A percentile compares a stretch with the other conserved stretches of the same genome.
These are phyloP conservation scores for Oligia fasciuncula DNA, from an alignment of 2,888 invertebrate genomes.

Conservation along the genomic window DNA sequence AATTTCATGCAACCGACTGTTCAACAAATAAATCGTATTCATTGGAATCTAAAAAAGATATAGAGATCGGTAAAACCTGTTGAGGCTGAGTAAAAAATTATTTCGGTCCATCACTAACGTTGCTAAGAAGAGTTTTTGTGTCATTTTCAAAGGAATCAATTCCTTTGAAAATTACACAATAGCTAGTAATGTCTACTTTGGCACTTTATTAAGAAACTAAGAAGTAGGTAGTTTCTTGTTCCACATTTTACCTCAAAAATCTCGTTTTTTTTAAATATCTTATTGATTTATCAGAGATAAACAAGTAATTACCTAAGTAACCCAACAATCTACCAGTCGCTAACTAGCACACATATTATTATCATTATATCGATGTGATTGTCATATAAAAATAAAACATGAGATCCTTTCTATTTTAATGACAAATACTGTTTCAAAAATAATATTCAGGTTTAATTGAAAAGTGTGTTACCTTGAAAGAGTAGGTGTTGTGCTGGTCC, in stretches of 20 bases:
- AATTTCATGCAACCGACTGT: background rate
- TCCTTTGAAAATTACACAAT: slow-evolving; percentile 10
- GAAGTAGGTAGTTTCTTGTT: background rate
- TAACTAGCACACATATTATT: background rate
- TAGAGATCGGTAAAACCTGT: background rate
- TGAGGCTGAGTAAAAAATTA: slow-evolving; percentile 2
- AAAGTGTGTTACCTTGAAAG: slow-evolving; percentile 92
- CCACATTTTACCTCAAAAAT: background rate
- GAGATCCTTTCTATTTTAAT: background rate
- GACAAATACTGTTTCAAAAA: background rate
- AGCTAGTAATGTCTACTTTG: slow-evolving; percentile 5
- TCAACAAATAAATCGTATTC: background rate
- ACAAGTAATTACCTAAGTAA: background rate
- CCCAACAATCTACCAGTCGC: background rate
- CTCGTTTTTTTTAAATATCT: background rate
- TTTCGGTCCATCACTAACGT: slow-evolving; percentile 33
- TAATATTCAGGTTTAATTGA: background rate
- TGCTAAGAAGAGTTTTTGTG: background rate
- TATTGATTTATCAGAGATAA: slow-evolving; percentile 1
- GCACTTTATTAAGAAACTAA: slow-evolving; percentile 3
- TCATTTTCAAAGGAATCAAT: background rate
- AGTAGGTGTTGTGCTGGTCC: slow-evolving; percentile 96
- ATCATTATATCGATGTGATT: slow-evolving; percentile 3
- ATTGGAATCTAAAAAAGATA: background rate
- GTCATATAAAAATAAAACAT: slow-evolving; percentile 16